phyloP scores from a whole-genome alignment of 2,888 invertebrate species.

The Lepidocyrtinus sp. region DNA sequence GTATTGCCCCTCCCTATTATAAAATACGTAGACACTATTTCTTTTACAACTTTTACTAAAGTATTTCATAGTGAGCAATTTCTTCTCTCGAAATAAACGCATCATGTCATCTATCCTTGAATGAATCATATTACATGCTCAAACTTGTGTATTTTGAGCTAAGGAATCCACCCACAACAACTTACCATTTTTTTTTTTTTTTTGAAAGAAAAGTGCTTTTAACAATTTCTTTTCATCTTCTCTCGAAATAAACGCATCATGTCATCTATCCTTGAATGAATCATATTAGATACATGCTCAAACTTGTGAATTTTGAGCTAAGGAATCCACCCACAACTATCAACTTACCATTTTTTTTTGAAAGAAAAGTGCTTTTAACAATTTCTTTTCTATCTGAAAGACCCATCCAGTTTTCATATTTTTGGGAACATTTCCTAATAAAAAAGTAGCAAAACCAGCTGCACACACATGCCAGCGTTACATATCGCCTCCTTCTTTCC shows the following conservation, averaged over 20 bases:
- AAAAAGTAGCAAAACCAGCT: conserved; percentile 3
- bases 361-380: conserved; percentile 11
- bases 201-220: conserved; percentile 12
- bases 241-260: conserved; percentile 43
- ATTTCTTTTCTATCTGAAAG: conserved; percentile 1
- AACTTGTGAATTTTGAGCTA: too few species aligned
- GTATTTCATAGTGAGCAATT: not conserved
- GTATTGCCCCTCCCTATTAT: conserved; percentile 1
- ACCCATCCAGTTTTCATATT: conserved; percentile 4
- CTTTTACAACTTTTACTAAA: too few species aligned
- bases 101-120: conserved; percentile 27
- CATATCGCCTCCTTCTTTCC: not conserved
- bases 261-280: conserved; percentile 9
- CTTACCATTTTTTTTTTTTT: too few species aligned
- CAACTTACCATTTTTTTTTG: too few species aligned
- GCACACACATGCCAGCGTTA: not conserved
- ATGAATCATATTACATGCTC: not conserved
- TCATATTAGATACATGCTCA: not conserved
- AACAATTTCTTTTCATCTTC: conserved; percentile 16
- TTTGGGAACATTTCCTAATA: conserved; percentile 3
- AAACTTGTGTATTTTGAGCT: too few species aligned
- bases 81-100: conserved; percentile 29
- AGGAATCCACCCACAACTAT: not conserved
- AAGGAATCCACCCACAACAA: not conserved
- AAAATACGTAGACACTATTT: not conserved